Percentiles rank a stretch among this genome's conserved stretches.
Conservation (phyloP, 2,113 vertebrate species). For the Riparia riparia region DNA sequence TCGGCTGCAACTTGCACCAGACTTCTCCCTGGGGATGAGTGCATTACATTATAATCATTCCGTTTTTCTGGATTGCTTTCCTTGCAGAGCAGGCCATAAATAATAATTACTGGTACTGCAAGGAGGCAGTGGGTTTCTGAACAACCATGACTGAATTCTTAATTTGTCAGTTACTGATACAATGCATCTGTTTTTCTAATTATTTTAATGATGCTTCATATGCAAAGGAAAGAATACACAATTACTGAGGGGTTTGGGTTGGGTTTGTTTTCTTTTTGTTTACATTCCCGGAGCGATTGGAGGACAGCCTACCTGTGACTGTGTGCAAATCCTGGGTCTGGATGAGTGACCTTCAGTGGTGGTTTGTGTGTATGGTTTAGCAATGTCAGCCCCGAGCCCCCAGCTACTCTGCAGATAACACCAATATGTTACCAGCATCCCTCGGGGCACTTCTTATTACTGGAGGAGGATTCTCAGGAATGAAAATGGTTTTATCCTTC, state of each 20-base stretch:
- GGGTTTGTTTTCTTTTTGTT: background rate
- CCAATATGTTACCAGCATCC: slow-evolving; percentile 10
- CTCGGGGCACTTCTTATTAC: background rate
- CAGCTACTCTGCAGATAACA: background rate
- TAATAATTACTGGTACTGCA: slow-evolving; percentile 40
- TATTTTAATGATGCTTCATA: slow-evolving; percentile 3
- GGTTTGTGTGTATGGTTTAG: background rate
- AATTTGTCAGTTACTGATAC: slow-evolving; percentile 37
- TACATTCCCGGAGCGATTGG: background rate
- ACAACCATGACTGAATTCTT: background rate
- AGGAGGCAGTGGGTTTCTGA: background rate
- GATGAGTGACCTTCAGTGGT: background rate
- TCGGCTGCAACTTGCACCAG: background rate
- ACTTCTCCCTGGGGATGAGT: background rate
- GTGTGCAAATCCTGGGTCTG: background rate
- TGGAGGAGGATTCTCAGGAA: slow-evolving; percentile 7
- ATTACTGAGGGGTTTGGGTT: background rate
- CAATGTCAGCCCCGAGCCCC: background rate
- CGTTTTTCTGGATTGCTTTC: slow-evolving; percentile 33
- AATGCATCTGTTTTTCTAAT: slow-evolving; percentile 19
- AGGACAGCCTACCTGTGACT: background rate
- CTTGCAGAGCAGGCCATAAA: slow-evolving; percentile 25
- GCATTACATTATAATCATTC: background rate
- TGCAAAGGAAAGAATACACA: background rate
- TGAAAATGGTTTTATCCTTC: slow-evolving; percentile 50